Evolutionary conservation across 2,113 vertebrate genomes (phyloP), one percentile per base, ranked within the genome.

Genomic region (Smithornis capensis): DNA sequence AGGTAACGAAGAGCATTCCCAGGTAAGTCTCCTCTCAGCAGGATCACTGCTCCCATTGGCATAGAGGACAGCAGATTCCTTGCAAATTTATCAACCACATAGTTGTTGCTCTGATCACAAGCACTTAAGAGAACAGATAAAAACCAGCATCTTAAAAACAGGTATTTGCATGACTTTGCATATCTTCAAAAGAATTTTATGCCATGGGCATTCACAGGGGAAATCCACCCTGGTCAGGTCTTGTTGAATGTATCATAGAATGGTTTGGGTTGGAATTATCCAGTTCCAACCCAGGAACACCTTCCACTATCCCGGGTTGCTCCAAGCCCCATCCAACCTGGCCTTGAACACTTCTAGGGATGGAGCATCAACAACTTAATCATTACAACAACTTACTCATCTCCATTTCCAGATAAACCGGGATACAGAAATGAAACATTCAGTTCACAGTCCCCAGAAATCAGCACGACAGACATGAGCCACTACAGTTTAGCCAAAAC

Each of bases 1-100:
- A 99, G 55, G 62, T 99, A 99, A 89, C 99, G 99, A 78, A 99
- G 97, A 60, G 99, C 98, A 96, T 99, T 99, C 45, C 99, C 99
- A 1, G 99, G 99, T 83, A 99, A 96, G 94, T 99, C 99, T 90
- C 99, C 99, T 95, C 99, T 98, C 15, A 99, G 98, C 97, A 99
- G 97, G 92, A 99, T 96, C 96, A 99, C 97, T 5, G 99, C 98
- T 80, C 97, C 96, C 7, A 0, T 18, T 10, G 99, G 99, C 96
- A 99, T 92, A 12, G 99, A 99, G 89, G 96, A 95, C 94, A 99
- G 97, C 89, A 99, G 89, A 56, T 99, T 99, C 96, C 97, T 98
- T 81, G 98, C 99, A 96, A 99, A 99, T 75, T 96, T 98, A 87
- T 99, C 98, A 24, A 99, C 98, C 59, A 99, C 98, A 1, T 96